A percentile compares a stretch with the other conserved stretches of the same genome.
Evolutionary conservation across 2,888 invertebrate genomes (phyloP).

Genomic region (Notodonta ziczac): DNA sequence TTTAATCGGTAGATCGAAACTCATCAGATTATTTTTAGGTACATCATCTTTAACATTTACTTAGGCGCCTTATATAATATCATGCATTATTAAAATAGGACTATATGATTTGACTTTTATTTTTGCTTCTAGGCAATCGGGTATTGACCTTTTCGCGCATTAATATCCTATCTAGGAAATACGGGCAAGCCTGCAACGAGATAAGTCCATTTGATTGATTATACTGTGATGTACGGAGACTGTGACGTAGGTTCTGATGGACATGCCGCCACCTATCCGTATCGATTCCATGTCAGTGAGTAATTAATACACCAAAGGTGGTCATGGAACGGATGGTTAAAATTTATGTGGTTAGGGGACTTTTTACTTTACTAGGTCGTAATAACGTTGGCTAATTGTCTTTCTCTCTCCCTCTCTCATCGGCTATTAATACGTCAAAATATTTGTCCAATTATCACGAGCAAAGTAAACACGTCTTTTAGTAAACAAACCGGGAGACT

Average conservation of each 20-base stretch:
- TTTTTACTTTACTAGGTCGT: too few relatives aligned
- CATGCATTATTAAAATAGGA: too few relatives aligned
- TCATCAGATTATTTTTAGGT: too few relatives aligned
- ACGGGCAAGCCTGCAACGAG: slow-evolving; percentile 50
- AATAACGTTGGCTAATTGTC: too few relatives aligned
- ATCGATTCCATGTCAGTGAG: slow-evolving; percentile 5
- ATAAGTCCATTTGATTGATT: slow-evolving; percentile 69
- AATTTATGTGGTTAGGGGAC: neutral
- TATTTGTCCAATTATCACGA: neutral
- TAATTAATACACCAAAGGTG: neutral
- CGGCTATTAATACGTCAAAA: neutral
- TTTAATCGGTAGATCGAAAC: too few relatives aligned
- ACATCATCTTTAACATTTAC: too few relatives aligned
- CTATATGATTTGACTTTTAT: too few relatives aligned
- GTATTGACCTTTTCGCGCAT: neutral
- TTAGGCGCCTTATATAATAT: too few relatives aligned
- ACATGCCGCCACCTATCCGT: slow-evolving; percentile 25
- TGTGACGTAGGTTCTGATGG: slow-evolving; percentile 27
- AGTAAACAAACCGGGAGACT: neutral
- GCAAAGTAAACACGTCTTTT: slow-evolving; percentile 2
- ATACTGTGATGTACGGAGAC: slow-evolving; percentile 40
- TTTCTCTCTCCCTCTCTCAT: neutral
- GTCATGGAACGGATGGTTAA: too few relatives aligned
- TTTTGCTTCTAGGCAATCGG: neutral
- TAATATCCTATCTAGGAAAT: slow-evolving; percentile 25